A percentile compares a stretch with the other conserved stretches of the same genome.
Evolutionary conservation across 2,113 vertebrate species (phyloP).

Genomic region (Leptocoma aspasia): DNA sequence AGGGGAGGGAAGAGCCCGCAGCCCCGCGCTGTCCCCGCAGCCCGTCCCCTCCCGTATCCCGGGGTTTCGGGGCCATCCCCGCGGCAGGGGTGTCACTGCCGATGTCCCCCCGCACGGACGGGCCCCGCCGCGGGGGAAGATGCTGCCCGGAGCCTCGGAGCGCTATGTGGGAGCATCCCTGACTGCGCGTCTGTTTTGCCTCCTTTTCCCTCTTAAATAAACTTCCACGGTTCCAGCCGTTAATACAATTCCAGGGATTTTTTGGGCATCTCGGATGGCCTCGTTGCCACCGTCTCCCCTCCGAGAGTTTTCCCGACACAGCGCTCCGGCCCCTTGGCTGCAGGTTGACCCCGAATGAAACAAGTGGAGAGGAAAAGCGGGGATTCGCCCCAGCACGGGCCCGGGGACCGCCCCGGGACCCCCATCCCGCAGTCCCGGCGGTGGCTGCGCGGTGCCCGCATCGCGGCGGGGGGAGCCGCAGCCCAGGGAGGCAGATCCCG

Average conservation of each 20-base stretch:
- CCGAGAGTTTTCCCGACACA: neutral
- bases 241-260: neutral
- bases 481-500: neutral
- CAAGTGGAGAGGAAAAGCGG: no score
- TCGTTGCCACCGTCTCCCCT: no score
- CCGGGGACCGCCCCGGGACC: rapidly evolving
- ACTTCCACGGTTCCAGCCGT: neutral
- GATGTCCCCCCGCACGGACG: neutral
- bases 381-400: neutral
- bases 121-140: neutral
- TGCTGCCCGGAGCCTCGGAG: neutral
- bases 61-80: neutral
- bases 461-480: no score
- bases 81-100: neutral
- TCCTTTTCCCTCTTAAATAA: neutral
- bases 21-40: neutral
- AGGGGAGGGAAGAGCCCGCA: neutral
- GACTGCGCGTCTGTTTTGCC: neutral
- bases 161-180: rapidly evolving
- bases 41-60: neutral
- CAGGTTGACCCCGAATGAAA: neutral
- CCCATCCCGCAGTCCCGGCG: neutral
- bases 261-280: neutral
- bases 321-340: neutral
- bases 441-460: neutral